These are phyloP conservation scores for Anhinga rufa DNA, from an alignment of 2,113 vertebrate species.

Conservation along the genomic window DNA sequence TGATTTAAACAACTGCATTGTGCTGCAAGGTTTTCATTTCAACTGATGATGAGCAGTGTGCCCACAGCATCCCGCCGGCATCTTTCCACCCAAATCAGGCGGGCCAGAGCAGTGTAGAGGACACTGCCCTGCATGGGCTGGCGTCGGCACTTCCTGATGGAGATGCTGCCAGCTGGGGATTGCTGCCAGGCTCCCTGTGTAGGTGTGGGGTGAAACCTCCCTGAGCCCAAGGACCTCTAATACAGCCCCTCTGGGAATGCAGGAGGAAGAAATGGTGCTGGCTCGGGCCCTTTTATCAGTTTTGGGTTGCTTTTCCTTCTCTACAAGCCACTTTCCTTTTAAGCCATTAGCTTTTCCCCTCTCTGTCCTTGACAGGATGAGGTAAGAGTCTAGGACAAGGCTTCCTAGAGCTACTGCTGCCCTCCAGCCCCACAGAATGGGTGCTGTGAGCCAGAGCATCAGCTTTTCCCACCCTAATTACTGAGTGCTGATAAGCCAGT, in stretches of 20 bases:
- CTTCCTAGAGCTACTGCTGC: not conserved
- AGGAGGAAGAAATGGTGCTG: not conserved
- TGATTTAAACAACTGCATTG: not conserved
- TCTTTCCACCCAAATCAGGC: fast-evolving
- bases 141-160: not conserved
- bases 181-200: not conserved
- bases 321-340: not conserved
- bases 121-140: not conserved
- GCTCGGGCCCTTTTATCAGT: not conserved
- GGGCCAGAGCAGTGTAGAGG: not conserved
- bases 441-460: not conserved
- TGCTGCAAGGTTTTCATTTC: not conserved
- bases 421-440: not conserved
- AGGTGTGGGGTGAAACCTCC: not conserved
- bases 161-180: not conserved
- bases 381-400: not conserved
- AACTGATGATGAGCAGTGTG: fast-evolving
- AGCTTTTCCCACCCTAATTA: not conserved
- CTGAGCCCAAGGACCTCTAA: not conserved
- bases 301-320: not conserved
- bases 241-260: not conserved
- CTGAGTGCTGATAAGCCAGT: not conserved
- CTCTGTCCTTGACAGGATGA: not conserved
- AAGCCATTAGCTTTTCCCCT: not conserved
- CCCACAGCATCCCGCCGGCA: not conserved